Evolutionary conservation across 2,888 invertebrate species (phyloP).

Genomic region (Tiliacea aurago): DNA sequence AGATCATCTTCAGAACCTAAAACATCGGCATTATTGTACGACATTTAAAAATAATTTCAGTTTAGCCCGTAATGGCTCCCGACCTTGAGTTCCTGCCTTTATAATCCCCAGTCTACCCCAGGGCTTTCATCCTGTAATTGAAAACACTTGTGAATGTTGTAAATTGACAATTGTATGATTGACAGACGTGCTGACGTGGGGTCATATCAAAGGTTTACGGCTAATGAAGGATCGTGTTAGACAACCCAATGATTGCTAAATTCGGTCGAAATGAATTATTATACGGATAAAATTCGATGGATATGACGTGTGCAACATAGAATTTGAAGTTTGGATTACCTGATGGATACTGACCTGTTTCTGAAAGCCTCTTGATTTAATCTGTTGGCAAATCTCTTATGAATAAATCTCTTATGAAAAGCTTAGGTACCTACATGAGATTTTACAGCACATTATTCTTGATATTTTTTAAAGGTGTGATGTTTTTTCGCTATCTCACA

Average conservation of each 20-base stretch:
- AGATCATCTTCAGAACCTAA: background rate
- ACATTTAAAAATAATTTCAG: conserved; percentile 30
- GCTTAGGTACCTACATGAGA: background rate
- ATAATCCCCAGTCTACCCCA: conserved; percentile 21
- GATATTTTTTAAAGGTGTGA: background rate
- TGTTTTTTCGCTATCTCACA: conserved; percentile 18
- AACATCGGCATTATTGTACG: conserved; percentile 11
- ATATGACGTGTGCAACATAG: background rate
- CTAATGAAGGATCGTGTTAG: conserved; percentile 46
- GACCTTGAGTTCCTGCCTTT: conserved; percentile 42
- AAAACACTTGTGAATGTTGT: conserved; percentile 53
- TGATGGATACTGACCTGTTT: background rate
- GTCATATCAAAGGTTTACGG: conserved; percentile 35
- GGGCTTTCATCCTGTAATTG: conserved; percentile 49
- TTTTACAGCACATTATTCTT: background rate
- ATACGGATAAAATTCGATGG: conserved; percentile 9
- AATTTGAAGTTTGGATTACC: background rate
- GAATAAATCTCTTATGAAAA: too few species aligned
- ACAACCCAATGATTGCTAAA: conserved; percentile 30
- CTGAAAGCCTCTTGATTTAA: conserved; percentile 9
- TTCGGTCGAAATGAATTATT: conserved; percentile 10
- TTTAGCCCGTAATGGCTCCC: conserved; percentile 12
- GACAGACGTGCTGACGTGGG: conserved; percentile 59
- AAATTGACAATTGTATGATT: conserved; percentile 63
- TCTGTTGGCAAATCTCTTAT: background rate